Base-by-base conservation (phyloP, 2,888 invertebrate species). In the Salticus scenicus region DNA sequence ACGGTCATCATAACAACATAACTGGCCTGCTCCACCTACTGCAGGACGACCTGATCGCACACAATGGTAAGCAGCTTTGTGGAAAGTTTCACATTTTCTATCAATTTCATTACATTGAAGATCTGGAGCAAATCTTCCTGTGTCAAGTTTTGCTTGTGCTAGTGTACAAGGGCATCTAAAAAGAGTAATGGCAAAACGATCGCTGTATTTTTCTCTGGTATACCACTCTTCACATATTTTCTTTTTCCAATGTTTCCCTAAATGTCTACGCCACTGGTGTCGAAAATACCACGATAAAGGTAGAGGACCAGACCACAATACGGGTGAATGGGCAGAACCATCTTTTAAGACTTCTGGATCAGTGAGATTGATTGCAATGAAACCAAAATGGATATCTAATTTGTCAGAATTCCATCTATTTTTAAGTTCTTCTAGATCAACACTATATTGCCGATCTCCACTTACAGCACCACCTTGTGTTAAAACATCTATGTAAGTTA, bases 1-100 rank as follows among this genome's bases (percentile, higher is more conserved):
- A 89, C 96, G 95, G 90, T 96, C 96, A 91, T 98, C 98, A 91
- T 99, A 99, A 91, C 99, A 99, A 90, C 99, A 99, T 90, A 98
- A 98, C 90, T 98, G 98, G 76, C 98, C 98, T 0, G 96, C 95
- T 33, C 97, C 97, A 91, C 97, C 96, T 82, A 94, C 91, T 87
- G 95, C 95, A 71, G 98, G 97, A 73, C 95, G 94, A 73, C 96
- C 97, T 88, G 96, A 96, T 90, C 95, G 94, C 33, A 98, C 97
- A 90, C 99, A 99, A 91, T 98, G 98, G 37, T 95, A 93, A 63
- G 97, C 97, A 42, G 96, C 96, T 91, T 94, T 94, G 91, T 98
- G 97, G 90, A 96, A 96, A 17, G 92, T 91, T 91, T 97, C 97
- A 0, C 96, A 95, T 90, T 97, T 97, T 90, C 95, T 96, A 91